Evolutionary conservation across 2,113 vertebrate species (phyloP), one percentile per base, ranked within the genome.

Genomic region (Pterocles burchelli): DNA sequence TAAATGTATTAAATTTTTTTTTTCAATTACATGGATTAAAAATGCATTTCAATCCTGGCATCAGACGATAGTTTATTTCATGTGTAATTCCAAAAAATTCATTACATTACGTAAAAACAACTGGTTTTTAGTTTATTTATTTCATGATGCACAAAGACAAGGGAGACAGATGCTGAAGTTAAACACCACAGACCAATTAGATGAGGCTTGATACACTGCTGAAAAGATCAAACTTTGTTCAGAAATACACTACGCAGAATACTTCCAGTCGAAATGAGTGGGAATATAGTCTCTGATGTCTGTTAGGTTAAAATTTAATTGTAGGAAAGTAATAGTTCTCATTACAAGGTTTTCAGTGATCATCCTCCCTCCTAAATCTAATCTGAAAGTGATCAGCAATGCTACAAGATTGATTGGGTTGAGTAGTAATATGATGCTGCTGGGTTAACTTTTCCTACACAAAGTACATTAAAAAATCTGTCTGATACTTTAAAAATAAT

Each of bases 331-430:
- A 89, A 80, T 88, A 74, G 54, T 49, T 78, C 19, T 82, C 36
- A 74, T 90, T 95, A 74, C 45, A 85, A 89, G 45, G 20, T 72
- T 91, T 84, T 75, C 52, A 68, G 36, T 49, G 71, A 43, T 79
- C 25, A 26, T 48, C 91, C 11, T 87, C 11, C 72, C 41, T 49
- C 46, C 34, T 66, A 87, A 97, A 94, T 91, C 74, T 89, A 94
- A 93, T 91, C 62, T 83, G 85, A 82, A 87, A 92, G 21, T n/a
- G 52, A 85, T 87, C 66, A 87, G n/a, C 26, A 46, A 61, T 75
- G 24, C n/a, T 45, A 54, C 31, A 72, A 59, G 45, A 89, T 62
- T 76, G 36, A 78, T 93, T 59, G 83, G 36, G 11, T 31, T 82
- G 78, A 78, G 31, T 18, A 88, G 22, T 68, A 77, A 68, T 79